Evolutionary conservation across 30 jellyfish, hydroid and myxozoan genomes (phyloP).

Genomic region (Morbakka virulenta): DNA sequence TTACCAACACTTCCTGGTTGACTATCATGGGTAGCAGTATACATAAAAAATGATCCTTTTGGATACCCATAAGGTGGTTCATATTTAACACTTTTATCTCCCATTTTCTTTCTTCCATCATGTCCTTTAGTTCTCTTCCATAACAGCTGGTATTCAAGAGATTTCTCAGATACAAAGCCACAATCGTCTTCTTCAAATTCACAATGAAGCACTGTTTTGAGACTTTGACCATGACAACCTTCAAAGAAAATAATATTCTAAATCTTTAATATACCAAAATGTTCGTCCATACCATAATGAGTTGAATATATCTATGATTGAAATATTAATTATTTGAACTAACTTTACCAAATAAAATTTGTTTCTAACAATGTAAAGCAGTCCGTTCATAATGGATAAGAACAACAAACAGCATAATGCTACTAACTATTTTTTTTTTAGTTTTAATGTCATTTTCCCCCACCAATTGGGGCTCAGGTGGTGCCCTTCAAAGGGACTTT

Average conservation of each 20-base stretch:
- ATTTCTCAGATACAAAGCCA: slow-evolving; percentile 37
- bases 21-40: slow-evolving; percentile 38
- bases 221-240: slow-evolving; percentile 71
- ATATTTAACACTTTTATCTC: neutral
- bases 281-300: neutral
- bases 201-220: slow-evolving; percentile 72
- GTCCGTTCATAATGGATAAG: too few relatives aligned
- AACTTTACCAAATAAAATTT: too few relatives aligned
- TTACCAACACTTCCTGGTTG: slow-evolving; percentile 47
- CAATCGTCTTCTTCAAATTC: slow-evolving; percentile 59
- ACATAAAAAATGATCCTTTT: slow-evolving; percentile 58
- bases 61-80: slow-evolving; percentile 79
- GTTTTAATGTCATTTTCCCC: too few relatives aligned
- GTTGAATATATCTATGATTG: too few relatives aligned
- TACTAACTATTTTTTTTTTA: too few relatives aligned
- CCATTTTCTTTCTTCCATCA: slow-evolving; percentile 14
- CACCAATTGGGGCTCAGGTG: too few relatives aligned
- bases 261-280: neutral
- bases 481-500: too few relatives aligned
- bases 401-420: too few relatives aligned
- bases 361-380: too few relatives aligned
- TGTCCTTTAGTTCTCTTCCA: slow-evolving; percentile 60
- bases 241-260: neutral
- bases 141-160: neutral
- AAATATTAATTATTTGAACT: too few relatives aligned